Base-by-base conservation (phyloP, 1,140 invertebrate species). In the Saccostrea echinata region DNA sequence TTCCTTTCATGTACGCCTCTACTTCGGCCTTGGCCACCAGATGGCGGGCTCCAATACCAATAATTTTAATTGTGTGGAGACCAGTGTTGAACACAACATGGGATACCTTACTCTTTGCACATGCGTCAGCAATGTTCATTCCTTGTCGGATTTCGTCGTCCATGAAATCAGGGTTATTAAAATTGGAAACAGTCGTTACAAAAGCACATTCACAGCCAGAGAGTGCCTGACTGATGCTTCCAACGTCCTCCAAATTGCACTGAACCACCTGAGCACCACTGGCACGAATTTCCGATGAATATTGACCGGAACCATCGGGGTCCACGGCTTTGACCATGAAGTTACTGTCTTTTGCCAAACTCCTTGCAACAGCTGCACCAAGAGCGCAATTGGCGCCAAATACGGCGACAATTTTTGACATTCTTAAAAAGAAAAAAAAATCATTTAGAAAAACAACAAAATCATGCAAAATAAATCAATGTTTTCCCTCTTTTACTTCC, bases 61-160 rank as follows among this genome's bases (percentile, higher is more conserved):
- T 89, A 13, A 92, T 88, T n/a, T 90, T 71, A 52, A 90, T 85
- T 0, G 92, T 90, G 88, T 93, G 90, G n/a, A 94, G 88, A 86
- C 94, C 92, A 12, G 94, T 94, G 85, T 92, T 93, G 87, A 92
- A 93, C 3, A 94, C 86, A 12, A 94, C 91, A 88, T 94, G 93
- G 6, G 86, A 52, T n/a, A 94, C 89, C 9, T 88, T 87, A 21
- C 89, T 87, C 0, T 68, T 24, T 52, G 83, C 86, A 87, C 94
- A 94, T 68, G 92, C 92, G 43, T 94, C 92, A 13, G 93, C 94
- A 33, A 94, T 92, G 52, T 90, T 90, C 84, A 87, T 88, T 33
- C 94, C 94, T 76, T 91, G 87, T 16, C 84, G 33, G 12, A 92
- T 91, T 90, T 94, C 94, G 11, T 90, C 90, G 21, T 94, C 90